Base-by-base conservation (phyloP, 2,113 vertebrate species). In the Coracopsis vasa region DNA sequence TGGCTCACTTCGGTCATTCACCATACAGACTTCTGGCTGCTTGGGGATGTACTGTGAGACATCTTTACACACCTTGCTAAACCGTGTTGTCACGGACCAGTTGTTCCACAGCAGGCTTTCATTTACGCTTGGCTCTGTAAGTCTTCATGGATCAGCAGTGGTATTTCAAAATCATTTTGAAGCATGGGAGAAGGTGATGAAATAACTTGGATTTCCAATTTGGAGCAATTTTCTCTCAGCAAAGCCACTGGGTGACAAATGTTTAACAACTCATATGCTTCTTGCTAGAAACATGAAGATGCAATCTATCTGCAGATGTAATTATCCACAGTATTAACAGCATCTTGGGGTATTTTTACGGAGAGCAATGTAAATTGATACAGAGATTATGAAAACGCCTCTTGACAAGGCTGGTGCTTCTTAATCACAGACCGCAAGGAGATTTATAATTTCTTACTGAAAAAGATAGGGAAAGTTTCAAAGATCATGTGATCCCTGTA, bases 41-140 rank as follows among this genome's bases (percentile, higher is more conserved):
- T 25, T 2, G 2, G 21, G 74, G 48, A n/a, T 2, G 5, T 0
- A 3, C 44, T 0, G 0, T 7, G 19, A 83, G 48, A 72, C 27
- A 41, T 53, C 58, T 82, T 67, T 16, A 61, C 10, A 37, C 44
- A 6, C 58, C 60, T 41, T 47, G 29, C 50, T 80, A 67, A 94
- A 75, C 17, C 11, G 0, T 10, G 35, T 23, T 80, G n/a, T 42
- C 54, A 74, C 71, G 39, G 16, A 25, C 6, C 27, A 37, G 11
- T 13, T 29, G 61, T 54, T 80, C 54, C 33, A 39, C 41, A 80
- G 31, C 23, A 77, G 60, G n/a, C 25, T 67, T 74, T 53, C 35
- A 39, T 41, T 74, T 83, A 15, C n/a, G 39, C 48, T 87, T 39
- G 41, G 20, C 47, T 74, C 74, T 47, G 50, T 23, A 77, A 92